These are phyloP conservation scores for Tapirus indicus DNA, from an alignment of 2,797 vertebrate species.

Conservation along the genomic window DNA sequence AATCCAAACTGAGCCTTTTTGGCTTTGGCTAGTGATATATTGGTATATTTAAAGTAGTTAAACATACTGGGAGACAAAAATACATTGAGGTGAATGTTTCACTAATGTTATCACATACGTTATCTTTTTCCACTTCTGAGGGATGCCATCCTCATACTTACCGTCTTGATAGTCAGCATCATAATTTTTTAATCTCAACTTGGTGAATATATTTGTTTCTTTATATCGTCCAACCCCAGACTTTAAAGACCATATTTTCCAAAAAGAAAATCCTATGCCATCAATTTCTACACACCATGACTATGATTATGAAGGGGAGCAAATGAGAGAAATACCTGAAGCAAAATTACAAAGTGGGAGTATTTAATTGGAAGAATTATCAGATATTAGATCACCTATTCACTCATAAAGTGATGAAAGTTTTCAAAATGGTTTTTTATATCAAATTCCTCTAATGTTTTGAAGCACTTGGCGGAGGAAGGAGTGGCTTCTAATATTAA, in stretches of 20 bases:
- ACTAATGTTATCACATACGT: not conserved
- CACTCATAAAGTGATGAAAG: constrained; percentile 23
- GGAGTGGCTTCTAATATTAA: not conserved
- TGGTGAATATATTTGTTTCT: not conserved
- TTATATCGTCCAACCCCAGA: not conserved
- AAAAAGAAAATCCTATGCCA: not conserved
- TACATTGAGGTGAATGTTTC: not conserved
- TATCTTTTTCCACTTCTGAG: not conserved
- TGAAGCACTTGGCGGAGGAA: not conserved
- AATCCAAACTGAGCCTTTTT: not conserved
- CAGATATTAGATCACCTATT: not conserved
- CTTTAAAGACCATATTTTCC: not conserved
- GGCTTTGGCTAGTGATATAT: not conserved
- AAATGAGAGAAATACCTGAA: not conserved
- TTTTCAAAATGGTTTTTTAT: constrained; percentile 27
- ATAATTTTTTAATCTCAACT: not conserved
- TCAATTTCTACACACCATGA: not conserved
- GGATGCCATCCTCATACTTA: not conserved
- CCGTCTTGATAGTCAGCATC: not conserved
- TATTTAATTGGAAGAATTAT: constrained; percentile 32
- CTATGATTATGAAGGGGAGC: not conserved
- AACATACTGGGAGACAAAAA: not conserved
- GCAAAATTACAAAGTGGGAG: not conserved
- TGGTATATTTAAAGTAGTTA: not conserved
- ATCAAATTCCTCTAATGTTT: not conserved